A percentile compares a stretch with the other conserved stretches of the same genome.
These are phyloP conservation scores for Pyrrhosoma nymphula DNA, from an alignment of 2,888 invertebrate genomes.

Conservation along the genomic window DNA sequence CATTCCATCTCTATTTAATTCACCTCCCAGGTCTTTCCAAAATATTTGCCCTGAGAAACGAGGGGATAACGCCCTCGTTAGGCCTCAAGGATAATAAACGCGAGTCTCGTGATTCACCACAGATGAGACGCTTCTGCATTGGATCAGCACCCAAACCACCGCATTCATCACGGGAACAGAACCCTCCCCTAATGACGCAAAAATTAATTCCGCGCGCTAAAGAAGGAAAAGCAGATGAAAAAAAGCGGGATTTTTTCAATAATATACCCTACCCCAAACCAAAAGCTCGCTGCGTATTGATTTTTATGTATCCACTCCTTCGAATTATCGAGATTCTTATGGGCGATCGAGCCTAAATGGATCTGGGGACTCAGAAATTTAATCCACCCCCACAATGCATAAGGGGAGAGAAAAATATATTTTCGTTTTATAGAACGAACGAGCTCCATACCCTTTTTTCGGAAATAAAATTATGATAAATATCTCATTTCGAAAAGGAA, in stretches of 20 bases:
- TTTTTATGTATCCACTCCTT: background rate
- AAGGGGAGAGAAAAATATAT: background rate
- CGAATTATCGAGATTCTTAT: background rate
- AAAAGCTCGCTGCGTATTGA: background rate
- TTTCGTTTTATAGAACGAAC: background rate
- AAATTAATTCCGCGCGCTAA: background rate
- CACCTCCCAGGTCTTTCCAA: background rate
- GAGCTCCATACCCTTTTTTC: background rate
- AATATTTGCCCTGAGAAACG: background rate
- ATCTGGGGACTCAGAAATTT: background rate
- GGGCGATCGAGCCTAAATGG: background rate
- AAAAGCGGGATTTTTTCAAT: background rate
- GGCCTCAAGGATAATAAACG: background rate
- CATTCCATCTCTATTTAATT: too few relatives aligned
- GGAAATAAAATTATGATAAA: background rate
- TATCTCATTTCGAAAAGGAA: background rate
- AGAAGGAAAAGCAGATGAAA: background rate
- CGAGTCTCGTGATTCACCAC: background rate
- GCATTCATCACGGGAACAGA: background rate
- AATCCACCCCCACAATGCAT: background rate
- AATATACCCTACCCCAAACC: background rate
- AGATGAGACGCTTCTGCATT: background rate
- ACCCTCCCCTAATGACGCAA: background rate
- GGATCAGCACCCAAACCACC: background rate
- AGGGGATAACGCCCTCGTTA: background rate